Evolutionary conservation across 1,140 invertebrate species (phyloP).

Genomic region (Leptinotarsa lineolata): DNA sequence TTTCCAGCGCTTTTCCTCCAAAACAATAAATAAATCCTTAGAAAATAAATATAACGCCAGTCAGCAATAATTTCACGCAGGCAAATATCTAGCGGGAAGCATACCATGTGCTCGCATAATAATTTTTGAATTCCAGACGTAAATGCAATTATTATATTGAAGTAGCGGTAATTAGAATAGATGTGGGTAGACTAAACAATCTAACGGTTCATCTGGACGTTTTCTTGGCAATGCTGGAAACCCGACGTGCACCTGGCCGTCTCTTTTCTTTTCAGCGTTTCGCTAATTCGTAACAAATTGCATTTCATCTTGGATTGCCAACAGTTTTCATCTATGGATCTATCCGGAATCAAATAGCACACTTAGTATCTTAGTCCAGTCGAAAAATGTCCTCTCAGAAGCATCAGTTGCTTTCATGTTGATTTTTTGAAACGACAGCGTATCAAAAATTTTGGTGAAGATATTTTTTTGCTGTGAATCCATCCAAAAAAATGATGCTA

Average conservation of each 20-base stretch:
- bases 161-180: conserved; percentile 38
- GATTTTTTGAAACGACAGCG: background rate
- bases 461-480: too few relatives aligned
- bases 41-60: background rate
- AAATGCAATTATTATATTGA: conserved; percentile 38
- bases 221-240: conserved; percentile 38
- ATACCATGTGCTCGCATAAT: conserved; percentile 24
- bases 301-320: background rate
- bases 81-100: conserved; percentile 14
- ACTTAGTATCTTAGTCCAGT: too few relatives aligned
- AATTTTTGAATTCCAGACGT: conserved; percentile 32
- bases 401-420: background rate
- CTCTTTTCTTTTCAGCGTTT: conserved; percentile 35
- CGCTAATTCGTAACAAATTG: conserved; percentile 10
- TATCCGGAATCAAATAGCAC: too few relatives aligned
- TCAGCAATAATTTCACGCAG: conserved; percentile 10
- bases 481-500: too few relatives aligned
- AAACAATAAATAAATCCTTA: background rate
- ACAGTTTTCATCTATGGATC: too few relatives aligned
- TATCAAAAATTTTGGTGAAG: too few relatives aligned
- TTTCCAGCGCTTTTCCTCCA: background rate
- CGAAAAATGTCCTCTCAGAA: background rate
- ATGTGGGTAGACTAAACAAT: conserved; percentile 46
- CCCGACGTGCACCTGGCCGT: conserved; percentile 37
- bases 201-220: conserved; percentile 41